phyloP scores from a whole-genome alignment of 2,797 vertebrate species.

The Mormyrops attenuatus region DNA sequence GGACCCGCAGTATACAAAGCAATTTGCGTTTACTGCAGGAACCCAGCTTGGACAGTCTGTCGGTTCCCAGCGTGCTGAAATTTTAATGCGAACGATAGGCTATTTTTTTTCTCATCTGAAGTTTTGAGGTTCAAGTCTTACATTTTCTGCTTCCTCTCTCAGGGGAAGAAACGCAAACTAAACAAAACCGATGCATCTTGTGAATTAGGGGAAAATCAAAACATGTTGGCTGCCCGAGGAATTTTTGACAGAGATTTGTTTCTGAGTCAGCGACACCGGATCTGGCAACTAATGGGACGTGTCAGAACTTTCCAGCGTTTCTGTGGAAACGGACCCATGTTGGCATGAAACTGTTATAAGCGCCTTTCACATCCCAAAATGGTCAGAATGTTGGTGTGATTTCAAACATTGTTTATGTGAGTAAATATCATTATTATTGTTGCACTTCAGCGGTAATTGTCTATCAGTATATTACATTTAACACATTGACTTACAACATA shows the following conservation, averaged over 20 bases:
- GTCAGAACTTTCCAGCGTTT: not conserved
- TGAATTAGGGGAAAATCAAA: not conserved
- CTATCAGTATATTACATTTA: conserved; percentile 1
- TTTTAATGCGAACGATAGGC: not conserved
- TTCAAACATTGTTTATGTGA: not conserved
- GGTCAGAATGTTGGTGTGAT: not conserved
- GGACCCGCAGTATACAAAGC: not conserved
- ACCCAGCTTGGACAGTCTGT: not conserved
- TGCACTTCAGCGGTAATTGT: not conserved
- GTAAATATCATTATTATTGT: not conserved
- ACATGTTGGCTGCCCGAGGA: not conserved
- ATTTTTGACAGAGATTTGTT: not conserved
- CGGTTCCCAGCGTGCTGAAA: not conserved
- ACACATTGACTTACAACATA: not conserved
- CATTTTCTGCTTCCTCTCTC: not conserved
- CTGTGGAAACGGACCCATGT: conserved; percentile 6
- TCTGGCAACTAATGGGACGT: not conserved
- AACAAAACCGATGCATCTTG: not conserved
- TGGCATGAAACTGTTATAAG: not conserved
- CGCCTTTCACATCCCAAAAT: not conserved
- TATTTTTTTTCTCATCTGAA: not conserved
- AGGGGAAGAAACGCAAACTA: not conserved
- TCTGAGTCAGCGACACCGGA: not conserved
- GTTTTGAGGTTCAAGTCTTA: not conserved
- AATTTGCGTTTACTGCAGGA: not conserved